These are phyloP conservation scores for Tetranychus piercei DNA, from an alignment of 2,888 invertebrate genomes.

Conservation along the genomic window DNA sequence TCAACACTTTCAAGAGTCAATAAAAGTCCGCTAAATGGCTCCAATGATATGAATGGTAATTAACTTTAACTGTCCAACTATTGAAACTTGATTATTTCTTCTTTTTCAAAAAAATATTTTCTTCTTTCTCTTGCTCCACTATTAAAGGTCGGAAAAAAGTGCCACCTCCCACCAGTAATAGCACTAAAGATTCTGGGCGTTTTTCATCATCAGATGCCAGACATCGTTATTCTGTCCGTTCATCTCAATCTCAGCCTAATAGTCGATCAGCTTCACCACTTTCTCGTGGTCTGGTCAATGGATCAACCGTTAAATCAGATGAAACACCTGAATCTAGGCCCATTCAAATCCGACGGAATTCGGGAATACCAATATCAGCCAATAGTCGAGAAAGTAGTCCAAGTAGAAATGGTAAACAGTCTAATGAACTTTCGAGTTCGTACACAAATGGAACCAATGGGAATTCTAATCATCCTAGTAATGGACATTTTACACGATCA, in stretches of 20 bases:
- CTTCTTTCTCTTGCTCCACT: too few relatives aligned
- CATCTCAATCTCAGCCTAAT: conserved; percentile 70
- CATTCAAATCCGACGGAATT: conserved; percentile 28
- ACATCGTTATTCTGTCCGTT: too few relatives aligned
- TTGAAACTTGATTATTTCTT: neutral
- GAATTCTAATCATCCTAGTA: neutral
- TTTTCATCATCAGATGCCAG: too few relatives aligned
- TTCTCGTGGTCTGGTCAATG: conserved; percentile 42
- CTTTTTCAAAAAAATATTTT: neutral
- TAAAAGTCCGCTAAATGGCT: neutral
- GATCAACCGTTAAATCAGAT: conserved; percentile 35
- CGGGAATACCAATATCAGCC: conserved; percentile 32
- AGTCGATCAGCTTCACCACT: conserved; percentile 85
- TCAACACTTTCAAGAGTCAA: conserved; percentile 43
- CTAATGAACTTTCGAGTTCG: neutral
- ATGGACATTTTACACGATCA: neutral
- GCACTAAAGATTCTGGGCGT: too few relatives aligned
- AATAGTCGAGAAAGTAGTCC: conserved; percentile 36
- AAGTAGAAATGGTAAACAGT: conserved; percentile 22
- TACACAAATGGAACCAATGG: neutral
- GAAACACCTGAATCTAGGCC: conserved; percentile 16
- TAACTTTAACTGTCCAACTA: neutral
- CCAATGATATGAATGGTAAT: neutral
- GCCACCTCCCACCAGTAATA: too few relatives aligned
- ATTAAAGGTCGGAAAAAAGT: too few relatives aligned